These are phyloP conservation scores for Odontocolon sp. DNA, from an alignment of 2,888 invertebrate species.

Conservation along the genomic window DNA sequence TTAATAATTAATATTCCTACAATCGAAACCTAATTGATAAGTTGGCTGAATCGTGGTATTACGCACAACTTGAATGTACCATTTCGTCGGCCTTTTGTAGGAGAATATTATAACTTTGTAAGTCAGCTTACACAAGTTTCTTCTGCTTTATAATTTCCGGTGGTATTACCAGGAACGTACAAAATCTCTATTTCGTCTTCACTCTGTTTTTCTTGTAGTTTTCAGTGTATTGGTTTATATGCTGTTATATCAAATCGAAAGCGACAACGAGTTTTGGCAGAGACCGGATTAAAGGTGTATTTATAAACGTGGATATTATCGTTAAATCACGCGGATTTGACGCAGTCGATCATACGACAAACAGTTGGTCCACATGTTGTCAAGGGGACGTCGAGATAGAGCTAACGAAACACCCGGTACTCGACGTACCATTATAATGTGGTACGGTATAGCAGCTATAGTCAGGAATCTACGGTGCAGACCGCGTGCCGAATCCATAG, in stretches of 20 bases:
- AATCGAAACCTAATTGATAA: slow-evolving; percentile 30
- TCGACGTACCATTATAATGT: slow-evolving; percentile 20
- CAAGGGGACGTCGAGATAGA: slow-evolving; percentile 49
- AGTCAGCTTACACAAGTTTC: slow-evolving; percentile 1
- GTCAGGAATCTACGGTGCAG: slow-evolving; percentile 41
- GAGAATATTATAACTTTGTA: neutral
- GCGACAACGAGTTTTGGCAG: neutral
- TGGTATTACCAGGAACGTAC: neutral
- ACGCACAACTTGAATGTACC: neutral
- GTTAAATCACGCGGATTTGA: slow-evolving; percentile 48
- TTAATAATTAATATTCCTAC: slow-evolving; percentile 37
- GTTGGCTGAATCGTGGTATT: neutral
- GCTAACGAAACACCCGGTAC: slow-evolving; percentile 59
- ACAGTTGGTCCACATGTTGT: slow-evolving; percentile 46
- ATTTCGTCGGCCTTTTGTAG: neutral
- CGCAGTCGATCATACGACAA: slow-evolving; percentile 48
- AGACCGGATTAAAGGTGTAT: slow-evolving; percentile 13
- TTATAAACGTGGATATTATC: slow-evolving; percentile 22
- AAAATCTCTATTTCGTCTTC: neutral
- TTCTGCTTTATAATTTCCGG: neutral
- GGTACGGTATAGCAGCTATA: slow-evolving; percentile 34
- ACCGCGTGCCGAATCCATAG: slow-evolving; percentile 63
- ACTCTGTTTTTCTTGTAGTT: neutral
- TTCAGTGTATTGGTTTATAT: neutral
- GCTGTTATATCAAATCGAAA: neutral